Conservation (phyloP, 2,888 invertebrate species). For the Oscheius sp. region DNA sequence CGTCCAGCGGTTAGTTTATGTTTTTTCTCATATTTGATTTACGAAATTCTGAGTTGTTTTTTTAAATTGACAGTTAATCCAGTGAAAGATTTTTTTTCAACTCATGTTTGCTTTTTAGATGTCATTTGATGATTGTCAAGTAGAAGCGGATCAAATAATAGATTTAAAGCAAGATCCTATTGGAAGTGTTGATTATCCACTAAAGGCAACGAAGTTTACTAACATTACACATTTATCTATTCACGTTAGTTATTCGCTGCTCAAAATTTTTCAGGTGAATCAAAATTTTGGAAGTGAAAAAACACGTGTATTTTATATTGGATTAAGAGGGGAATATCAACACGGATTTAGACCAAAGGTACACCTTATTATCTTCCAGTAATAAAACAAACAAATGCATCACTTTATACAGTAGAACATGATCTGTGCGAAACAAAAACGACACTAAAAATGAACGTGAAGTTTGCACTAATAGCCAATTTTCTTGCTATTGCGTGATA, state of each 20-base stretch:
- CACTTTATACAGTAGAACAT: neutral
- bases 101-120: constrained; percentile 77
- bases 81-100: neutral
- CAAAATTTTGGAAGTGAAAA: constrained; percentile 81
- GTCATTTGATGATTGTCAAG: constrained; percentile 87
- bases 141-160: constrained; percentile 71
- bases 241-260: constrained; percentile 79
- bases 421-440: neutral
- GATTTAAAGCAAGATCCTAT: constrained; percentile 61
- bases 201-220: constrained; percentile 84
- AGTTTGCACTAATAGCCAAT: neutral
- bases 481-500: too few species aligned
- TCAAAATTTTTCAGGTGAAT: constrained; percentile 18
- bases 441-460: neutral
- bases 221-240: constrained; percentile 87
- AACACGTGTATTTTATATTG: constrained; percentile 85
- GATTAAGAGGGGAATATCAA: constrained; percentile 88
- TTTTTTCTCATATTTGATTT: neutral
- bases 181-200: constrained; percentile 62
- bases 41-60: neutral
- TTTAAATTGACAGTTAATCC: neutral
- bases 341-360: constrained; percentile 57
- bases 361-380: neutral
- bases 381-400: too few species aligned
- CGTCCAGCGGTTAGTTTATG: constrained; percentile 51